These are phyloP conservation scores for Napeogenes inachia DNA, from an alignment of 2,888 invertebrate species.

Conservation along the genomic window DNA sequence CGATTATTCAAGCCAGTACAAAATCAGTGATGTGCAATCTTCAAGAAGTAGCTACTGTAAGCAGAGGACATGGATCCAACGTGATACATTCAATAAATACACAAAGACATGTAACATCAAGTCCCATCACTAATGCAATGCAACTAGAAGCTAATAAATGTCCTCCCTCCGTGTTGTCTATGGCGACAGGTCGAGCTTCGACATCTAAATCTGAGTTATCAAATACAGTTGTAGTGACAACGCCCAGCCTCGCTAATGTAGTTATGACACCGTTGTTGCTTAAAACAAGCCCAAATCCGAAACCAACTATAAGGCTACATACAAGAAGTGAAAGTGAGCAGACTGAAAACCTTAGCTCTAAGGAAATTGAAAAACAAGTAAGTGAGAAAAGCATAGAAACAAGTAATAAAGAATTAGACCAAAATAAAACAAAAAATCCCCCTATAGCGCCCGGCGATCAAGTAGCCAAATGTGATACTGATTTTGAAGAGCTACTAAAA, in stretches of 20 bases:
- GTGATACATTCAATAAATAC: conserved; percentile 63
- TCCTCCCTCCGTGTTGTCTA: conserved; percentile 58
- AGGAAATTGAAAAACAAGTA: conserved; percentile 18
- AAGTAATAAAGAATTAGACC: conserved; percentile 39
- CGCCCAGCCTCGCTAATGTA: conserved; percentile 53
- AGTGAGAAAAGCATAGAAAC: conserved; percentile 22
- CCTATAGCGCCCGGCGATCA: conserved; percentile 35
- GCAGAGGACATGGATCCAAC: conserved; percentile 54
- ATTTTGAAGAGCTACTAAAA: conserved; percentile 72
- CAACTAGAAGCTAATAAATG: conserved; percentile 59
- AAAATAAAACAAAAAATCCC: conserved; percentile 27
- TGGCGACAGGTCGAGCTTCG: conserved; percentile 57
- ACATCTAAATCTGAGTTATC: conserved; percentile 57
- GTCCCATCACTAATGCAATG: conserved; percentile 53
- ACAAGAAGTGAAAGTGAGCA: conserved; percentile 48
- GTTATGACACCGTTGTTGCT: conserved; percentile 60
- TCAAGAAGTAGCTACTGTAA: conserved; percentile 51
- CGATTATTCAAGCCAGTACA: conserved; percentile 56
- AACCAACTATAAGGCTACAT: conserved; percentile 47
- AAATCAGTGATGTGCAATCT: conserved; percentile 55
- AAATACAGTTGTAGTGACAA: conserved; percentile 47
- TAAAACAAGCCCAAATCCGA: conserved; percentile 46
- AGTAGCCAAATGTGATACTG: conserved; percentile 63
- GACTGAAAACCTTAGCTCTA: conserved; percentile 30
- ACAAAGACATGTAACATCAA: conserved; percentile 55